Base-by-base conservation (phyloP, 2,113 vertebrate species). In the Lophotis ruficrista region DNA sequence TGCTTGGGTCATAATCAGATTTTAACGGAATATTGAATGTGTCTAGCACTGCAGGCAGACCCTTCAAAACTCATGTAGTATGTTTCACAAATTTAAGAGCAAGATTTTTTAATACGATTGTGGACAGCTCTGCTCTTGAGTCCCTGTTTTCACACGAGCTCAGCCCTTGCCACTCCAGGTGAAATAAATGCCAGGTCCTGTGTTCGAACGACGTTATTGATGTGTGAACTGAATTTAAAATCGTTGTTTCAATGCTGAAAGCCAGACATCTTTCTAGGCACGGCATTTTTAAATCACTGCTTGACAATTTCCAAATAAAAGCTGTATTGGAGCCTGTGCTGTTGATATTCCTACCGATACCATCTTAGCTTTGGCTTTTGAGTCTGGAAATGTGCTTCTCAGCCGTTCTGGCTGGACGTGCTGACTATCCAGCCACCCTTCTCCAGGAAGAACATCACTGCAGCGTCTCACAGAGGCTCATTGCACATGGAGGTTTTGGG, bases 151-250 rank as follows among this genome's bases (percentile, higher is more conserved):
- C 84, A 82, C 77, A 72, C 75, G 35, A 60, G 57, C 72, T 85
- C 89, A 76, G 84, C 53, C 30, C 54, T 87, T 47, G n/a, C 64
- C 89, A 31, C 80, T 84, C 64, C 76, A 78, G 60, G 56, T 94
- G 91, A 93, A 96, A 79, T 79, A 91, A 95, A 93, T 95, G 80
- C 83, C 89, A 95, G 69, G 30, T 79, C 45, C 61, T 79, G 33
- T 94, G 81, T 76, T 91, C 81, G 17, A 45, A 65, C 7, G 28
- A 78, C 11, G 3, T 64, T 17, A 31, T 0, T 91, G 87, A 76
- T 71, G 70, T 94, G 91, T 96, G 94, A 95, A 82, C 80, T 76
- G 91, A 87, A 93, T 95, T 81, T 41, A 64, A 93, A 95, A 65
- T 54, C 41, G 25, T 47, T 89, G 65, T 87, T 94, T 76, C 75